A percentile compares a stretch with the other conserved stretches of the same genome.
Evolutionary conservation across 1,140 invertebrate genomes (phyloP).

Genomic region (Diachasmimorpha longicaudata): DNA sequence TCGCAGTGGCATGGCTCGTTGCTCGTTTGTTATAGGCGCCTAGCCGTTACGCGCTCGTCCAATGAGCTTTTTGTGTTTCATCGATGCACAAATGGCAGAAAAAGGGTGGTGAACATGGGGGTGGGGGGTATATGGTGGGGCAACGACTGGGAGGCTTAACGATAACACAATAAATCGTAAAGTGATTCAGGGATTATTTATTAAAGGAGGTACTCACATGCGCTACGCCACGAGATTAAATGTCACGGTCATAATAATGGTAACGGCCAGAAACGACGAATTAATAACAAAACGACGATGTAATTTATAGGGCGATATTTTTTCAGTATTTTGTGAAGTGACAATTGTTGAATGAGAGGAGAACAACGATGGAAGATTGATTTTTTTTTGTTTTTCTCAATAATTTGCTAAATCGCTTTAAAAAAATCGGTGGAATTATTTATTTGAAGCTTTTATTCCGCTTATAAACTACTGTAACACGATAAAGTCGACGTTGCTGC

Average conservation of each 20-base stretch:
- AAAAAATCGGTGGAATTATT: no score
- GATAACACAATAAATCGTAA: slow-evolving; percentile 24
- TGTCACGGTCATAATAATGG: slow-evolving; percentile 8
- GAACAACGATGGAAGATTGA: not conserved
- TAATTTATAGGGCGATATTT: not conserved
- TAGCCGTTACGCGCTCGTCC: not conserved
- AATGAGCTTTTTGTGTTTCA: slow-evolving; percentile 28
- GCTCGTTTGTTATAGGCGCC: slow-evolving; percentile 12
- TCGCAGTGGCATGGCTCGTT: slow-evolving; percentile 6
- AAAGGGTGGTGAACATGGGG: not conserved
- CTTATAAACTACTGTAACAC: no score
- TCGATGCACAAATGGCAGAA: slow-evolving; percentile 15
- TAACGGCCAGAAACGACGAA: not conserved
- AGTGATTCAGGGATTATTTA: slow-evolving; percentile 25
- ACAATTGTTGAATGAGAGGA: not conserved
- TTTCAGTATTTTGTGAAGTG: not conserved
- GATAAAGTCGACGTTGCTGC: no score
- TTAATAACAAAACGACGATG: slow-evolving; percentile 6
- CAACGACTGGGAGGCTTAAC: not conserved
- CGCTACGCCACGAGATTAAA: slow-evolving; percentile 13
- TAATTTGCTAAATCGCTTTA: no score
- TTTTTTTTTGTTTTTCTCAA: not conserved
- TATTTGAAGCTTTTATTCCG: no score
- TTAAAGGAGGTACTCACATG: slow-evolving; percentile 10
- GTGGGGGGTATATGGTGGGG: no score